phyloP scores from a whole-genome alignment of 2,888 invertebrate genomes.

The Athrips mouffetella region DNA sequence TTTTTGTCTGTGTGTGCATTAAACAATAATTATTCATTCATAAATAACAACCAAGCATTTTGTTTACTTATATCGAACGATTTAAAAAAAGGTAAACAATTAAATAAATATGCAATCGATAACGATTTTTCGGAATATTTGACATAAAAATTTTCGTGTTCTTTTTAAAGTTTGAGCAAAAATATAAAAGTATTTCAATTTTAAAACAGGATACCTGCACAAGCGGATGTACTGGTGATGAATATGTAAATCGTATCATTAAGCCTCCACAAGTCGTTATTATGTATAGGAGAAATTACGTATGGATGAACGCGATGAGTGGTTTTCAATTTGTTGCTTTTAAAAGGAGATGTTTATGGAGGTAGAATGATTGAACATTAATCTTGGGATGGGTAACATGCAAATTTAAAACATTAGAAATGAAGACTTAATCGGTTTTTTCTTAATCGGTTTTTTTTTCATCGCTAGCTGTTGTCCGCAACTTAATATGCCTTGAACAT shows the following conservation, averaged over 20 bases:
- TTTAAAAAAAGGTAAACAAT: no score
- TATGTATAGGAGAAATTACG: slow-evolving; percentile 8
- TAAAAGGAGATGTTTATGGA: slow-evolving; percentile 11
- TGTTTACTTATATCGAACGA: no score
- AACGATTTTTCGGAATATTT: no score
- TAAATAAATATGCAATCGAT: no score
- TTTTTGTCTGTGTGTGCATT: no score
- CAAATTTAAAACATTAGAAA: not conserved
- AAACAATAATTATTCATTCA: no score
- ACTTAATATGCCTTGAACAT: no score
- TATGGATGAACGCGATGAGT: slow-evolving; percentile 6
- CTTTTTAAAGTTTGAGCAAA: not conserved
- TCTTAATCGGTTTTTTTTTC: no score
- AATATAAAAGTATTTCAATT: not conserved
- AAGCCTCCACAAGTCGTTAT: slow-evolving; percentile 25
- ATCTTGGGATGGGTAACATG: slow-evolving; percentile 1
- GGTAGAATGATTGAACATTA: slow-evolving; percentile 2
- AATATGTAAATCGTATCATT: slow-evolving; percentile 39
- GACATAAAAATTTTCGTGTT: no score
- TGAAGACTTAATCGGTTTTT: not conserved
- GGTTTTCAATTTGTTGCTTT: slow-evolving; percentile 17
- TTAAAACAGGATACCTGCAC: slow-evolving; percentile 10
- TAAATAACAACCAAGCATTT: no score
- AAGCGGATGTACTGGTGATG: slow-evolving; percentile 28
- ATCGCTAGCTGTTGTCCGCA: no score